These are phyloP conservation scores for Artemia franciscana DNA, from an alignment of 1,140 invertebrate species.

Conservation along the genomic window DNA sequence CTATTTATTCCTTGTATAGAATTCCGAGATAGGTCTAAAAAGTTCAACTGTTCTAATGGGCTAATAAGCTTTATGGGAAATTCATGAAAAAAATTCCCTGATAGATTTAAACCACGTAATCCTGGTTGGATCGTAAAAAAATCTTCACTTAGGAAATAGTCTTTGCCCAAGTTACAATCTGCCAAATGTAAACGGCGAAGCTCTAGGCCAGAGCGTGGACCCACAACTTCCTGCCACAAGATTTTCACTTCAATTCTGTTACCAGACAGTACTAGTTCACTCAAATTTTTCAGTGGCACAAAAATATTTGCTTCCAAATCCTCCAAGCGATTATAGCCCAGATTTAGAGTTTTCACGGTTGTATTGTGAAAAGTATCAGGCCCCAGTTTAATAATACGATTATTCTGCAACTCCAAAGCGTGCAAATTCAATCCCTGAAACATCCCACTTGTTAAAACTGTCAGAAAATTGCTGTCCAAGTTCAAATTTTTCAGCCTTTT, in stretches of 20 bases:
- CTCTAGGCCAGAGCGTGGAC: background rate
- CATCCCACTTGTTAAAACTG: constrained; percentile 22
- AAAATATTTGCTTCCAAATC: constrained; percentile 12
- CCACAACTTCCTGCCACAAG: constrained; percentile 4
- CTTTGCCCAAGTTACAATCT: background rate
- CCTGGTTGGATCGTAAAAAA: constrained; percentile 11
- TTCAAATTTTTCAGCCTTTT: constrained; percentile 31
- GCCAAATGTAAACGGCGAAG: background rate
- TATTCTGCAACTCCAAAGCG: constrained; percentile 34
- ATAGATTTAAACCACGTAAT: constrained; percentile 15
- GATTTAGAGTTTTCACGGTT: constrained; percentile 28
- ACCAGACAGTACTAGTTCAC: constrained; percentile 1
- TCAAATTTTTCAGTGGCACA: constrained; percentile 5
- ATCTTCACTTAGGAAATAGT: constrained; percentile 1
- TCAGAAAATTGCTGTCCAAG: constrained; percentile 49
- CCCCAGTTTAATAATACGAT: constrained; percentile 39
- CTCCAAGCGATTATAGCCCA: constrained; percentile 14
- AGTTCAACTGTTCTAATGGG: constrained; percentile 27
- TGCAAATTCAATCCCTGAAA: constrained; percentile 15
- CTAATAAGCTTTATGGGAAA: constrained; percentile 29
- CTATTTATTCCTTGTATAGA: constrained; percentile 30
- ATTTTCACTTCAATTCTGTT: constrained; percentile 6
- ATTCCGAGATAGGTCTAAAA: constrained; percentile 36
- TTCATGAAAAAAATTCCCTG: constrained; percentile 24
- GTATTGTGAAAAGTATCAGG: constrained; percentile 28